phyloP scores from a whole-genome alignment of 1,140 invertebrate genomes.

The Nasonia longicornis region DNA sequence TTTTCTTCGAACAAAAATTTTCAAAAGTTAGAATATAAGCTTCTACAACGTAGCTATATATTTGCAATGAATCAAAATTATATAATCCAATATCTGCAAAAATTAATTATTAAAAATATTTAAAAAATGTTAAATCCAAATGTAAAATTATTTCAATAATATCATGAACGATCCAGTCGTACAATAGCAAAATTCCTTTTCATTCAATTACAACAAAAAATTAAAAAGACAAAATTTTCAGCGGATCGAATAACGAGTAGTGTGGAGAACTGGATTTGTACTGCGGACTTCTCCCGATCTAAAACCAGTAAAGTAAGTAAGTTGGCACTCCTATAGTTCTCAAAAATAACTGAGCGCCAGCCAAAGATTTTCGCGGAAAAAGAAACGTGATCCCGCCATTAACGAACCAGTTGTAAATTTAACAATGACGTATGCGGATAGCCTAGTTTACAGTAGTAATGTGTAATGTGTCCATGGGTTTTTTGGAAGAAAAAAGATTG shows the following conservation, averaged over 20 bases:
- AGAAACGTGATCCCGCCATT: background rate
- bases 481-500: no score
- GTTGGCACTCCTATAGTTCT: background rate
- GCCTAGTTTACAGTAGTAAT: background rate
- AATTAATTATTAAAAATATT: background rate
- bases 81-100: no score
- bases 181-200: background rate
- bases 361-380: conserved; percentile 16
- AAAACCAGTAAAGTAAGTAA: background rate
- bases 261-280: conserved; percentile 9
- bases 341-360: conserved; percentile 25
- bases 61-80: no score
- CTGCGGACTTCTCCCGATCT: background rate
- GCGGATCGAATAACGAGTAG: background rate
- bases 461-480: background rate
- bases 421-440: background rate
- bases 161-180: background rate
- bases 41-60: no score
- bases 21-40: no score
- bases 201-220: background rate
- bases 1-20: no score
- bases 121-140: background rate
- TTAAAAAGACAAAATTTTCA: background rate
- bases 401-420: background rate
- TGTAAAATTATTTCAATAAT: no score